Percentiles rank a stretch among this genome's conserved stretches.
These are phyloP conservation scores for Leptinotarsa lineolata DNA, from an alignment of 1,140 invertebrate species.

Conservation along the genomic window DNA sequence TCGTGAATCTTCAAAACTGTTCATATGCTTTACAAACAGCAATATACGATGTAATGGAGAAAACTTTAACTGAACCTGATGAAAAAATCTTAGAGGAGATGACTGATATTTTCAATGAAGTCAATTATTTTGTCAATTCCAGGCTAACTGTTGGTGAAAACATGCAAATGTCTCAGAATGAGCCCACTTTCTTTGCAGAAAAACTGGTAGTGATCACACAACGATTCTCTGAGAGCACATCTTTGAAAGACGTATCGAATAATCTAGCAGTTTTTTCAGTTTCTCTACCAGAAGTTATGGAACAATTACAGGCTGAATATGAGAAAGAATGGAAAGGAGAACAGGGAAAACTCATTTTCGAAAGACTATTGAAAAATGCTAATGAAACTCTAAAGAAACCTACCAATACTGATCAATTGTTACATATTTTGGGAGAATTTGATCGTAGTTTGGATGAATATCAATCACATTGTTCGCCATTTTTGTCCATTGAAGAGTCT, in stretches of 20 bases:
- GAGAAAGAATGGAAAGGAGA: constrained; percentile 31
- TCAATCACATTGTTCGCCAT: not conserved
- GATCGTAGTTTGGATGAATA: not conserved
- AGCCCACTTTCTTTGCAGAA: constrained; percentile 36
- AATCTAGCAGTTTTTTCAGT: constrained; percentile 32
- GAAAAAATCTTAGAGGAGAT: constrained; percentile 43
- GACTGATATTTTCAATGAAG: constrained; percentile 37
- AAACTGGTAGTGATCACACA: constrained; percentile 40
- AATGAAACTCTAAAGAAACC: not conserved
- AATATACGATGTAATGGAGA: constrained; percentile 50
- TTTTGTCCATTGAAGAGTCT: not conserved
- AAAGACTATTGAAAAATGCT: not conserved
- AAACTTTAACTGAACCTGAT: constrained; percentile 41
- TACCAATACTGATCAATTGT: not conserved
- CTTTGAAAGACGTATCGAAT: constrained; percentile 35
- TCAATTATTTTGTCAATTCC: constrained; percentile 40
- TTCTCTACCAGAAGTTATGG: constrained; percentile 33
- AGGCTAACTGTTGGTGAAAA: constrained; percentile 27
- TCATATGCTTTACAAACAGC: constrained; percentile 48
- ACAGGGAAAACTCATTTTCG: not conserved
- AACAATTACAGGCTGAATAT: constrained; percentile 35
- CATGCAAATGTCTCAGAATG: constrained; percentile 26
- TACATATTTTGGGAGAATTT: not conserved
- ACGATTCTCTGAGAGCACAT: constrained; percentile 34
- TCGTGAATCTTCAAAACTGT: constrained; percentile 46